Evolutionary conservation across 2,113 vertebrate species (phyloP).

Genomic region (Podarcis cretensis): DNA sequence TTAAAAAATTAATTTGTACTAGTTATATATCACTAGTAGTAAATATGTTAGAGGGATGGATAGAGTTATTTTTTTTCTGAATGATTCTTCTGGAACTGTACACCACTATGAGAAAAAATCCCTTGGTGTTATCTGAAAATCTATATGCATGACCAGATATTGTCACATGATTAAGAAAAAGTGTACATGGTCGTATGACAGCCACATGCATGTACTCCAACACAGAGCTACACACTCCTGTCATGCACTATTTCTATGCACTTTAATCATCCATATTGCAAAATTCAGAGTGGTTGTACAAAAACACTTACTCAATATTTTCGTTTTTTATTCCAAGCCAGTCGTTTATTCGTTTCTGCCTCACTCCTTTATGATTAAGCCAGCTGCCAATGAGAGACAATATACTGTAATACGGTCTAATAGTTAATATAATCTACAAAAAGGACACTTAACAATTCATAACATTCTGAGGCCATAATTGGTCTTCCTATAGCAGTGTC

Average conservation of each 20-base stretch:
- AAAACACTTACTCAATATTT: conserved; percentile 87
- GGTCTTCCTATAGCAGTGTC: not conserved
- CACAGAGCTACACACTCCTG: not conserved
- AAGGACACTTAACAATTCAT: not conserved
- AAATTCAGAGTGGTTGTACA: not conserved
- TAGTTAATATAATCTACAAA: not conserved
- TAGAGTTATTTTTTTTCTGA: not conserved
- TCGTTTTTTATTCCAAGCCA: conserved; percentile 94
- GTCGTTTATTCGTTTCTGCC: conserved; percentile 92
- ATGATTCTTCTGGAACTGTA: not conserved
- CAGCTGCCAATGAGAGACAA: conserved; percentile 79
- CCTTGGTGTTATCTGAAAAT: not conserved
- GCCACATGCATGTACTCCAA: not conserved
- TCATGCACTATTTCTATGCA: not conserved
- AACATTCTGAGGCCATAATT: not conserved
- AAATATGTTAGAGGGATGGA: not conserved
- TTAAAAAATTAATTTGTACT: not conserved
- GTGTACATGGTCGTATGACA: not conserved
- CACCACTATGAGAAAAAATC: not conserved
- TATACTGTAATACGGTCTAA: not conserved
- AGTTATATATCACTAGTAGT: not conserved
- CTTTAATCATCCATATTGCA: not conserved
- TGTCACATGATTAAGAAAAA: not conserved
- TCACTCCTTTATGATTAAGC: conserved; percentile 96
- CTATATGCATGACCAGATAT: not conserved